These are phyloP conservation scores for Acronicta alni DNA, from an alignment of 2,888 invertebrate genomes.

Conservation along the genomic window DNA sequence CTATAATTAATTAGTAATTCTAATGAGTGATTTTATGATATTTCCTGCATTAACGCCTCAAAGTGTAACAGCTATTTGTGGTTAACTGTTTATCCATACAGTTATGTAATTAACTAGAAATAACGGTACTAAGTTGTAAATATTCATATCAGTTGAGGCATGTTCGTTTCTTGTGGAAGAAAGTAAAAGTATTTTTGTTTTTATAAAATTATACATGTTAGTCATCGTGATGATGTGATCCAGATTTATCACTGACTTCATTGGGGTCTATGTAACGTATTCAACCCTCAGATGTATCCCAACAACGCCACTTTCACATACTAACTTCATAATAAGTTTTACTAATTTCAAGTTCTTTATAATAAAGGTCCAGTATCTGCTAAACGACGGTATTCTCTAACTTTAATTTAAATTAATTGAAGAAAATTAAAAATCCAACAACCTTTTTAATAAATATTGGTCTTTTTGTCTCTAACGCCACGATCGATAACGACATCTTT, in stretches of 20 bases:
- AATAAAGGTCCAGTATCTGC: neutral
- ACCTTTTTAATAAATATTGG: slow-evolving; percentile 1
- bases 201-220: neutral
- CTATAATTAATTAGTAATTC: slow-evolving; percentile 27
- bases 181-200: slow-evolving; percentile 11
- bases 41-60: slow-evolving; percentile 9
- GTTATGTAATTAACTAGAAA: slow-evolving; percentile 43
- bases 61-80: slow-evolving; percentile 5
- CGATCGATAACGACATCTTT: slow-evolving; percentile 6
- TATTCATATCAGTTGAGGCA: slow-evolving; percentile 26
- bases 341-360: too few species aligned
- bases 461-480: neutral
- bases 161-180: slow-evolving; percentile 1
- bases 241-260: neutral
- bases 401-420: neutral
- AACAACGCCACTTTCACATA: too few species aligned
- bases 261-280: neutral
- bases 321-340: too few species aligned
- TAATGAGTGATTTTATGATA: slow-evolving; percentile 22
- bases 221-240: neutral
- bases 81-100: slow-evolving; percentile 29
- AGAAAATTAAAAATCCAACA: neutral
- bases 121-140: slow-evolving; percentile 12
- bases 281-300: neutral
- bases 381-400: neutral